Conservation (phyloP, 2,113 vertebrate species). For the Lycaon pictus region DNA sequence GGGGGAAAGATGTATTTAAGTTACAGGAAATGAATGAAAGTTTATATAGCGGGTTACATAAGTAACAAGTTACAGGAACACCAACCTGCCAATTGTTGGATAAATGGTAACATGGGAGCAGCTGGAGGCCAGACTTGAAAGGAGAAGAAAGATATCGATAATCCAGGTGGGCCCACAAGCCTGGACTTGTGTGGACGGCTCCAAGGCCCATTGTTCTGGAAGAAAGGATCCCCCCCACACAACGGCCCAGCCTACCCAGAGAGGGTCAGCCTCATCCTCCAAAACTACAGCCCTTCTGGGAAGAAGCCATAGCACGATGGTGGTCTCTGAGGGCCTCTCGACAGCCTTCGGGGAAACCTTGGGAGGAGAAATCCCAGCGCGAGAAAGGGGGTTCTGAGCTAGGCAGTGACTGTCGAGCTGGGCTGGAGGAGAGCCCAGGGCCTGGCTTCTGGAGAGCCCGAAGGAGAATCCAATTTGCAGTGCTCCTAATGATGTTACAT, state of each 20-base stretch:
- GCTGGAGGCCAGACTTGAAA: neutral
- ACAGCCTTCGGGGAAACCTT: neutral
- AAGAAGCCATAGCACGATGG: neutral
- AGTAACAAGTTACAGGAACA: neutral
- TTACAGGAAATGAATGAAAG: neutral
- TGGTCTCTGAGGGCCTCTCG: rapidly evolving
- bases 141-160: neutral
- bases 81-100: neutral
- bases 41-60: neutral
- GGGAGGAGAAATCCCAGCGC: neutral
- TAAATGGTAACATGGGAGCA: neutral
- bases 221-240: no score
- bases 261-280: neutral
- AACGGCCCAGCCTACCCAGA: neutral
- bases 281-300: neutral
- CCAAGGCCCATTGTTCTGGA: rapidly evolving
- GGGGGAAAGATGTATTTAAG: neutral
- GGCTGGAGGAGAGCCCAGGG: neutral
- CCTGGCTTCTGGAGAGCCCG: neutral
- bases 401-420: rapidly evolving
- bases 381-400: neutral
- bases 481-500: constrained; percentile 34
- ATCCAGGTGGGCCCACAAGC: neutral
- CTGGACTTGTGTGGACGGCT: neutral
- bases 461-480: constrained; percentile 33